These are phyloP conservation scores for Drosophila melanogaster DNA, from an alignment of 1,140 invertebrate species.

Conservation along the genomic window DNA sequence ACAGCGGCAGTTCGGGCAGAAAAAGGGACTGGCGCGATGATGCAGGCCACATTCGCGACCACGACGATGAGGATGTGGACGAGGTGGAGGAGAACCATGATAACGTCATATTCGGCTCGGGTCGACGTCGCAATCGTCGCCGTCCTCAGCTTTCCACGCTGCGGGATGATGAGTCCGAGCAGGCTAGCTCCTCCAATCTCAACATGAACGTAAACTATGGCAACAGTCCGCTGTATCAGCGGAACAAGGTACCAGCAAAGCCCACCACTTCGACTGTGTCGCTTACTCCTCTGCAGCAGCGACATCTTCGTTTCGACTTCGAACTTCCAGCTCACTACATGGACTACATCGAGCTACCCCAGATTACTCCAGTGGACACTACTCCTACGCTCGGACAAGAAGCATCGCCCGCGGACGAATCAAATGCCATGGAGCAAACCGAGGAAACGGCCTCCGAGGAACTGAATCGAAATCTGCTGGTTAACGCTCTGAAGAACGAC, in stretches of 20 bases:
- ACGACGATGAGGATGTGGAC: constrained; percentile 62
- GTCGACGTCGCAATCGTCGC: constrained; percentile 66
- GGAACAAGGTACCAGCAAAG: constrained; percentile 76
- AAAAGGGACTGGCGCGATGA: constrained; percentile 70
- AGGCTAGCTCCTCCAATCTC: constrained; percentile 56
- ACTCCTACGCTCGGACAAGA: constrained; percentile 51
- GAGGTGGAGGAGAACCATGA: constrained; percentile 69
- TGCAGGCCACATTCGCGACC: constrained; percentile 15
- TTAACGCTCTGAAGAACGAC: constrained; percentile 81
- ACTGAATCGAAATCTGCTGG: constrained; percentile 78
- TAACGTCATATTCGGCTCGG: constrained; percentile 29
- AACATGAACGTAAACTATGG: constrained; percentile 78
- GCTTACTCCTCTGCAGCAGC: constrained; percentile 76
- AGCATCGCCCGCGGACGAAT: constrained; percentile 39
- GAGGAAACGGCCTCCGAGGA: constrained; percentile 80
- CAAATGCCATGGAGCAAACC: constrained; percentile 60
- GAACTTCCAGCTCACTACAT: constrained; percentile 63
- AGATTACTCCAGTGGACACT: constrained; percentile 11
- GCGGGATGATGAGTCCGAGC: constrained; percentile 54
- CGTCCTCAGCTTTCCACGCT: constrained; percentile 53
- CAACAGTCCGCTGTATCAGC: constrained; percentile 72
- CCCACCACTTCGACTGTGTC: constrained; percentile 60
- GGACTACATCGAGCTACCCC: constrained; percentile 50
- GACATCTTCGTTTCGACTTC: constrained; percentile 75
- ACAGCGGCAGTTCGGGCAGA: constrained; percentile 34